A percentile compares a stretch with the other conserved stretches of the same genome.
These are phyloP conservation scores for Nannoperca obscura DNA, from an alignment of 2,797 vertebrate genomes.

Conservation along the genomic window DNA sequence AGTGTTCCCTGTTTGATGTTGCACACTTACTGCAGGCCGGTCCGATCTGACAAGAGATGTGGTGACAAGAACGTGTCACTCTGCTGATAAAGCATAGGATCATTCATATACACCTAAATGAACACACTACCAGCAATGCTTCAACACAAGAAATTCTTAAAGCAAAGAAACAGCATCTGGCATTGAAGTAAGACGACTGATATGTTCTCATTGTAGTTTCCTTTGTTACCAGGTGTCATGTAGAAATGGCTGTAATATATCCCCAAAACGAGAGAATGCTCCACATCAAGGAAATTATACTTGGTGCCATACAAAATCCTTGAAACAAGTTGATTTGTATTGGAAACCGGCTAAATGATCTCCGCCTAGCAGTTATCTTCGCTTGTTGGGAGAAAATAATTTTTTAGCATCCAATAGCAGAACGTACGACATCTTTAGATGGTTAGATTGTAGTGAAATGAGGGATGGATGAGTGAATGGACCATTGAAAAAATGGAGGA, in stretches of 20 bases:
- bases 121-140: not conserved
- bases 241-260: slow-evolving; percentile 1
- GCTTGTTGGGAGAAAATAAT: slow-evolving; percentile 9
- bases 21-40: slow-evolving; percentile 24
- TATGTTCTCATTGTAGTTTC: not conserved
- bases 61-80: not conserved
- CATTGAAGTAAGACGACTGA: too few species aligned
- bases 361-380: not conserved
- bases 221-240: not conserved
- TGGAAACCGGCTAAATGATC: not conserved
- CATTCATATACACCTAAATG: slow-evolving; percentile 5
- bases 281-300: not conserved
- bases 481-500: not conserved
- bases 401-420: not conserved
- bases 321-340: slow-evolving; percentile 12
- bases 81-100: not conserved
- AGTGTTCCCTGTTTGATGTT: not conserved
- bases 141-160: not conserved
- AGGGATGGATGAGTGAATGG: not conserved
- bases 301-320: not conserved
- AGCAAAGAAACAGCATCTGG: not conserved
- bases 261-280: not conserved
- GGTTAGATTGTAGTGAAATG: not conserved
- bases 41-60: slow-evolving; percentile 21
- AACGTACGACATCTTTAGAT: not conserved